These are phyloP conservation scores for Thysanoteuthis rhombus DNA, from an alignment of 2,888 invertebrate genomes.

Conservation along the genomic window DNA sequence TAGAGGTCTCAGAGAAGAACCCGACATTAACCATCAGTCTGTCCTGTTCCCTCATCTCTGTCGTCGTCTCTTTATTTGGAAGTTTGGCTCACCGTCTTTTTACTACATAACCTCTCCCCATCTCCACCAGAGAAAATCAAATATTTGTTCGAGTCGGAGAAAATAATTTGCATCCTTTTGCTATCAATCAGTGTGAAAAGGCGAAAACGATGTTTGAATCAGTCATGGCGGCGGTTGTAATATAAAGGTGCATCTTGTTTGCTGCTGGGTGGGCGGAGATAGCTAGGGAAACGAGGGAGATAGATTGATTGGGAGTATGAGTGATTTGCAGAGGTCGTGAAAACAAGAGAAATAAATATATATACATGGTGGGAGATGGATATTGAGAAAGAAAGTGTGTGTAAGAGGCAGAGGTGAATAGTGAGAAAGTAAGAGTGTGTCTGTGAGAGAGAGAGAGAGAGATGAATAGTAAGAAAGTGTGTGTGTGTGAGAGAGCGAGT, in stretches of 20 bases:
- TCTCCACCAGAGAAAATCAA: background rate
- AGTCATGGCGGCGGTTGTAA: background rate
- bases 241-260: background rate
- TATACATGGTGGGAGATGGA: too few relatives aligned
- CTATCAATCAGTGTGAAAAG: background rate
- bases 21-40: background rate
- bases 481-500: too few relatives aligned
- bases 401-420: too few relatives aligned
- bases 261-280: background rate
- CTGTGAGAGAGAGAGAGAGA: too few relatives aligned
- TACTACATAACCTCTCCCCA: background rate
- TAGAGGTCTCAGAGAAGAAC: background rate
- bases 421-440: too few relatives aligned
- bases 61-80: too few relatives aligned
- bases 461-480: background rate
- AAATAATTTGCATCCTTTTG: background rate
- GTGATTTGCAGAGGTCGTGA: background rate
- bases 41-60: too few relatives aligned
- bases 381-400: too few relatives aligned
- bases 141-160: background rate
- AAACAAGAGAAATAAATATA: too few relatives aligned
- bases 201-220: background rate
- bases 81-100: background rate
- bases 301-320: background rate
- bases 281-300: background rate